Conservation (phyloP, 2,113 vertebrate genomes). For the Panthera tigris region DNA sequence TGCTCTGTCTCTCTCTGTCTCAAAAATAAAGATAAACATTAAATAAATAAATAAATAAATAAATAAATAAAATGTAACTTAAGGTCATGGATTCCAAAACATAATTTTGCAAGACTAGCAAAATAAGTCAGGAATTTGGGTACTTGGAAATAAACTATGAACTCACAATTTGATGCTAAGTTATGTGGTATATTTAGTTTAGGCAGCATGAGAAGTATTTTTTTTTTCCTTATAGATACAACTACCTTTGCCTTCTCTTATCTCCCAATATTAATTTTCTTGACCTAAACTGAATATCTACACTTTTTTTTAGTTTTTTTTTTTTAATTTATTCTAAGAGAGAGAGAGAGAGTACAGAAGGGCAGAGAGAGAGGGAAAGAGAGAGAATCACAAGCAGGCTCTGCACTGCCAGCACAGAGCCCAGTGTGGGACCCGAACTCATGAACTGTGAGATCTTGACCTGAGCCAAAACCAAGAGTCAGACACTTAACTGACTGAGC, state of each 20-base stretch:
- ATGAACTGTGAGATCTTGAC: no score
- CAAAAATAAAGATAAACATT: no score
- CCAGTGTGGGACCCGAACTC: no score
- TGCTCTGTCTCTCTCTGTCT: no score
- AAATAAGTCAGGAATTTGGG: constrained; percentile 1
- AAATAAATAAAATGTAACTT: not conserved
- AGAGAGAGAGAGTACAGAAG: no score
- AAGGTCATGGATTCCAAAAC: not conserved
- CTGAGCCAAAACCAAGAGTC: no score
- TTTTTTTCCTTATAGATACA: not conserved
- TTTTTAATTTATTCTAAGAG: no score
- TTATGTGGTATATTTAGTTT: not conserved
- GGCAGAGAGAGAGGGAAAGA: no score
- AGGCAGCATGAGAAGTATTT: not conserved
- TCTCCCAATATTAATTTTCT: not conserved
- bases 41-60: no score
- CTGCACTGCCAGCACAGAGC: no score
- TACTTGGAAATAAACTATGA: not conserved
- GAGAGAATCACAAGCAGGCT: no score
- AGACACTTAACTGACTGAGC: no score
- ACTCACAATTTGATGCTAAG: not conserved
- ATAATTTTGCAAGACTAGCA: not conserved
- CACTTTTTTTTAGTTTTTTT: not conserved
- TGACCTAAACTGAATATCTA: not conserved
- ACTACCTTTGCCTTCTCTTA: not conserved